phyloP scores from a whole-genome alignment of 1,140 invertebrate species.

The Yoshiicerus persimilis region DNA sequence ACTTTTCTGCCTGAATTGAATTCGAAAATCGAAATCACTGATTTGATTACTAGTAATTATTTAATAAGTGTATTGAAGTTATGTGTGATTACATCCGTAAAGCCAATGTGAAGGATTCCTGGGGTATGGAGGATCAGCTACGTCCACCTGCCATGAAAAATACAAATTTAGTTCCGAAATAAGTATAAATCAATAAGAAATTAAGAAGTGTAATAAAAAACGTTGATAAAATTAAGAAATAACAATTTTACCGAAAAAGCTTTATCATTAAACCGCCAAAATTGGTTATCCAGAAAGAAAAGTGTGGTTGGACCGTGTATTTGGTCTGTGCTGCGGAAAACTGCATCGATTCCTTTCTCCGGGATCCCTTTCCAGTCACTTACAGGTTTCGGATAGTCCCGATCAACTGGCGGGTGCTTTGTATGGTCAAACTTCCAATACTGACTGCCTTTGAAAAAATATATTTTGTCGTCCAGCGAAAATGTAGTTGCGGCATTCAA shows the following conservation, averaged over 20 bases:
- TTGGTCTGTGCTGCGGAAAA: slow-evolving; percentile 66
- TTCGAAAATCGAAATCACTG: no score
- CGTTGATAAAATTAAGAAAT: not conserved
- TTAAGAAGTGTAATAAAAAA: not conserved
- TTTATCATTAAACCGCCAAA: slow-evolving; percentile 92
- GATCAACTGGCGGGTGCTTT: slow-evolving; percentile 78
- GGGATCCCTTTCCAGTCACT: slow-evolving; percentile 91
- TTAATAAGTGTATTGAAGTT: not conserved
- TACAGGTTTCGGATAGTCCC: slow-evolving; percentile 79
- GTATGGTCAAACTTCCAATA: slow-evolving; percentile 93
- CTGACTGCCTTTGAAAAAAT: slow-evolving; percentile 62
- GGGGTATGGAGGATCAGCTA: not conserved
- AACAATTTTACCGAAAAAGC: slow-evolving; percentile 72
- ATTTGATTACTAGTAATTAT: no score
- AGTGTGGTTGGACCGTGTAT: slow-evolving; percentile 90
- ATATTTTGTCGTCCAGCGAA: slow-evolving; percentile 80
- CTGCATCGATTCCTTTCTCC: slow-evolving; percentile 75
- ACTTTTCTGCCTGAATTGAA: no score
- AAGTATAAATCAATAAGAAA: not conserved
- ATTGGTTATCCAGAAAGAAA: slow-evolving; percentile 88
- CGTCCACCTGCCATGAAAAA: not conserved
- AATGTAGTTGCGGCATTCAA: slow-evolving; percentile 78
- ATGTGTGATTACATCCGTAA: not conserved
- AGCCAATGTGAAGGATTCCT: not conserved
- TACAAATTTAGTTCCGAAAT: not conserved